These are phyloP conservation scores for Alouatta palliata DNA, from an alignment of 2,113 vertebrate species.

Conservation along the genomic window DNA sequence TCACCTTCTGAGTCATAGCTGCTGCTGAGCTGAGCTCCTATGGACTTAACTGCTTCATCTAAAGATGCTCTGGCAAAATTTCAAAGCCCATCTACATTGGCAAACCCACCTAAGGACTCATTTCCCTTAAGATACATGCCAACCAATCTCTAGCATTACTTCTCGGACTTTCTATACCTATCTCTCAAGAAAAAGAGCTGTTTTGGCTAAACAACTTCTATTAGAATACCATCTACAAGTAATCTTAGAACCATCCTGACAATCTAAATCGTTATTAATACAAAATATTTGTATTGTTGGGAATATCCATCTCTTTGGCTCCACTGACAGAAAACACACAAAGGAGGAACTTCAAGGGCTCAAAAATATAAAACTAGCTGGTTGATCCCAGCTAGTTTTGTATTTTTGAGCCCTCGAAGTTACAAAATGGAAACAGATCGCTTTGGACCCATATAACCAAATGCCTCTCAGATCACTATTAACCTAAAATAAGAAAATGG, in stretches of 20 bases:
- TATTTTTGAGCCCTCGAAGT: too few relatives aligned
- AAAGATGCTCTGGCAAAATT: not conserved
- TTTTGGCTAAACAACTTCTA: not conserved
- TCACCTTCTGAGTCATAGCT: not conserved
- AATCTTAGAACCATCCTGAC: not conserved
- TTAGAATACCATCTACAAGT: not conserved
- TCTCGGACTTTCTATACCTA: not conserved
- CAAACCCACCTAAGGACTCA: not conserved
- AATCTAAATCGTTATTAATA: not conserved
- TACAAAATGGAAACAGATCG: not conserved
- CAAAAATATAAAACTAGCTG: not conserved
- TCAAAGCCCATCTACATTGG: not conserved
- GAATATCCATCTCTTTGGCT: not conserved
- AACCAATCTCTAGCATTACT: not conserved
- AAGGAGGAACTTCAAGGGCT: not conserved
- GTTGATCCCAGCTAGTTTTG: not conserved
- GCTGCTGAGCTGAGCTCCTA: not conserved
- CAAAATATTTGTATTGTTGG: not conserved
- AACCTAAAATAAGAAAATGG: not conserved
- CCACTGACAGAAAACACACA: not conserved
- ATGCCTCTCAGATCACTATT: not conserved
- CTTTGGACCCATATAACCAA: not conserved
- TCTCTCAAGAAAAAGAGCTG: not conserved
- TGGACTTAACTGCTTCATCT: not conserved
- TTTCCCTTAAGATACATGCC: not conserved